Percentiles rank a stretch among this genome's conserved stretches.
These are phyloP conservation scores for Fragum whitleyi DNA, from an alignment of 2,888 invertebrate genomes.

Conservation along the genomic window DNA sequence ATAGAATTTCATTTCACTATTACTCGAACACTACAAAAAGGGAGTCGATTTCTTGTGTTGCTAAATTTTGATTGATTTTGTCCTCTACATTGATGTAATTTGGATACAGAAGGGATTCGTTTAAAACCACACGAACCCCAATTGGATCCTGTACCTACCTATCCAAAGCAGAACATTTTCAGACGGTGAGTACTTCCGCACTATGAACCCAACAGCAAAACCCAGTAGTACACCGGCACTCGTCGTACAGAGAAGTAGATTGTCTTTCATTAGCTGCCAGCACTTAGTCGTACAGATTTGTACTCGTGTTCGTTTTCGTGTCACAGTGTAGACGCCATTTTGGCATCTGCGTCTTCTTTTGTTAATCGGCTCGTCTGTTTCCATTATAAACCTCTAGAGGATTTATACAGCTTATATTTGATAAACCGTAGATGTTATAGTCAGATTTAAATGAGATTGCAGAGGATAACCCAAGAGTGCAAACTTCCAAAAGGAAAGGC, in stretches of 20 bases:
- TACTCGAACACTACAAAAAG: too few relatives aligned
- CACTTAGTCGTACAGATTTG: background rate
- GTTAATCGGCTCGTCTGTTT: background rate
- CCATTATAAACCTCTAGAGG: background rate
- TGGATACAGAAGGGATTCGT: too few relatives aligned
- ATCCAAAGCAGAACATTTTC: slow-evolving; percentile 66
- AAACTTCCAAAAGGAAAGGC: too few relatives aligned
- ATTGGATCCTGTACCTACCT: too few relatives aligned
- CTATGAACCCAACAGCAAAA: slow-evolving; percentile 64
- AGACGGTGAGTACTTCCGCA: slow-evolving; percentile 58
- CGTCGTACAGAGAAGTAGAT: slow-evolving; percentile 63
- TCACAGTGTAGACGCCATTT: background rate
- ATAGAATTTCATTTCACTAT: too few relatives aligned
- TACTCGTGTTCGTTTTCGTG: background rate
- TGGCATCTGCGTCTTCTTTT: background rate
- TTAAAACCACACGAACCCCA: too few relatives aligned
- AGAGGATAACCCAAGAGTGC: too few relatives aligned
- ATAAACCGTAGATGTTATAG: too few relatives aligned
- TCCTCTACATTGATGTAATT: too few relatives aligned
- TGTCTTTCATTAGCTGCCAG: slow-evolving; percentile 16
- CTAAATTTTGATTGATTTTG: too few relatives aligned
- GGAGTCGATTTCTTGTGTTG: too few relatives aligned
- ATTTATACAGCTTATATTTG: background rate
- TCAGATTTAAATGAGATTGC: too few relatives aligned
- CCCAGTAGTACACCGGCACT: slow-evolving; percentile 63